phyloP scores from a whole-genome alignment of 2,113 vertebrate species.

The Odocoileus virginianus region DNA sequence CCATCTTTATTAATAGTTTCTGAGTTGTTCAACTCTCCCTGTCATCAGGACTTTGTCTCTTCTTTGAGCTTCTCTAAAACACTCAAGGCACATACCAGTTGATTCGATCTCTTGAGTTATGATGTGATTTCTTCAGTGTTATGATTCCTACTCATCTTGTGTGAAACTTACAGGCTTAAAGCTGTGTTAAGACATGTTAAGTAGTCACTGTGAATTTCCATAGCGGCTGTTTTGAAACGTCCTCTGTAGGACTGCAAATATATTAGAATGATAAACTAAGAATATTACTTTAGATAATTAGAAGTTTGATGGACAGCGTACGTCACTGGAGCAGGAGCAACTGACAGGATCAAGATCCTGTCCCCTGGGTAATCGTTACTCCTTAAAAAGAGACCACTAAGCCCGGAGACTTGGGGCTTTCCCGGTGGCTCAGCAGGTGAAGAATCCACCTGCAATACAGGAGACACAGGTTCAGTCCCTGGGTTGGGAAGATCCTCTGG shows the following conservation, averaged over 20 bases:
- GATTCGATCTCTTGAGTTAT: not conserved
- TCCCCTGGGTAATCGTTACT: not conserved
- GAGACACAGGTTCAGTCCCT: not conserved
- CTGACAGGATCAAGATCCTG: not conserved
- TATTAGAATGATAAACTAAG: not conserved
- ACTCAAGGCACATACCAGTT: fast-evolving
- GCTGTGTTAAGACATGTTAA: not conserved
- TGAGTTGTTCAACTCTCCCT: not conserved
- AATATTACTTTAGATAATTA: not conserved
- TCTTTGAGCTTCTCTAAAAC: not conserved
- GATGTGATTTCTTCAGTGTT: not conserved
- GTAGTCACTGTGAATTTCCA: not conserved
- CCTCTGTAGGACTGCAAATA: not conserved
- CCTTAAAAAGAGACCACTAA: not conserved
- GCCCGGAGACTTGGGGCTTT: not conserved
- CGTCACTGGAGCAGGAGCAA: not conserved
- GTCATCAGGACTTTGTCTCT: not conserved
- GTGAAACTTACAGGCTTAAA: not conserved
- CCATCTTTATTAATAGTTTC: not conserved
- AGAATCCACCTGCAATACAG: not conserved
- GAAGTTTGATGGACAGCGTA: not conserved
- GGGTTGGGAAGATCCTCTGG: not conserved
- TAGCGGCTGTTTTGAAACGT: not conserved
- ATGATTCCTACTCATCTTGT: not conserved
- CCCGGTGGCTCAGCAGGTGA: not conserved